A percentile compares a stretch with the other conserved stretches of the same genome.
Conservation (phyloP, 2,797 vertebrate species). For the Anabacerthia variegaticeps region DNA sequence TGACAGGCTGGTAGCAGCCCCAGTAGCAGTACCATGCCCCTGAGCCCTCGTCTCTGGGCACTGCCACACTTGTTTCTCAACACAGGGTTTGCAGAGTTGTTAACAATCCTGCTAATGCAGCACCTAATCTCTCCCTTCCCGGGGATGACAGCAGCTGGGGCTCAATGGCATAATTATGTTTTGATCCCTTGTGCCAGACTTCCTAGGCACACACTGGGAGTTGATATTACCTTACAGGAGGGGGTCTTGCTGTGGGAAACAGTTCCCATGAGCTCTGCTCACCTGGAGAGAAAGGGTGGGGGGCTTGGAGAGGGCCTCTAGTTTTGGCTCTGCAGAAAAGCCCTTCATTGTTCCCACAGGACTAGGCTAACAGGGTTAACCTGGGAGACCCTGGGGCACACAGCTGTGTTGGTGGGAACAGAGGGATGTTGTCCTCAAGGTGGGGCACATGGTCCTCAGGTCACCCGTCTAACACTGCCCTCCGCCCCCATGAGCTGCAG, state of each 20-base stretch:
- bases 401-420: fast-evolving
- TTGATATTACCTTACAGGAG: neutral
- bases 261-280: neutral
- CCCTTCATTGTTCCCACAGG: neutral
- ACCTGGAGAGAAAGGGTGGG: neutral
- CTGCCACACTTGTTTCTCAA: neutral
- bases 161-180: neutral
- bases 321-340: neutral
- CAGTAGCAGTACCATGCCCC: neutral
- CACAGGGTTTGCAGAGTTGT: neutral
- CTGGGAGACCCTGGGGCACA: neutral
- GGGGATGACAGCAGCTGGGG: neutral
- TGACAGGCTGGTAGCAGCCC: slow-evolving; percentile 1
- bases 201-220: neutral
- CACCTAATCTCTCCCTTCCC: neutral
- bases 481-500: fast-evolving
- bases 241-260: neutral
- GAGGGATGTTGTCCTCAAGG: neutral
- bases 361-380: neutral
- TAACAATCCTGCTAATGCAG: neutral
- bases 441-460: neutral
- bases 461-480: neutral
- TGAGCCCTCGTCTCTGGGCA: neutral
- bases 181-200: neutral
- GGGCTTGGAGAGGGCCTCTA: neutral